phyloP scores from a whole-genome alignment of 2,797 vertebrate species.

The Danio albolineatus region DNA sequence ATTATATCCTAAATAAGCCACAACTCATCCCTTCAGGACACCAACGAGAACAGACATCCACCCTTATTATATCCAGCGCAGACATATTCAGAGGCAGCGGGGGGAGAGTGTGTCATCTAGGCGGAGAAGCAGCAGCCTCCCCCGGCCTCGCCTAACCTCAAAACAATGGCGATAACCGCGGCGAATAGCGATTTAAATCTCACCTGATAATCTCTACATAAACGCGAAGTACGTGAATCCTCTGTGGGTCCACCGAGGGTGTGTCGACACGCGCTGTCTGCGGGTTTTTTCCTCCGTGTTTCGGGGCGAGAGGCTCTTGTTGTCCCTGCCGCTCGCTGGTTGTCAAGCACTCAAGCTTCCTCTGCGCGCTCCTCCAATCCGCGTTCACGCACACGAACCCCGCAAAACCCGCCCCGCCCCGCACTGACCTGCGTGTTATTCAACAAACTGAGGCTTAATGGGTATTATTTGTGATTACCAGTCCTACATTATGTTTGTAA shows the following conservation, averaged over 20 bases:
- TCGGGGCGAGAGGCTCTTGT: conserved; percentile 9
- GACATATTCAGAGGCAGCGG: conserved; percentile 36
- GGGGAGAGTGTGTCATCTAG: conserved; percentile 15
- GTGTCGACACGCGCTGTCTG: conserved; percentile 40
- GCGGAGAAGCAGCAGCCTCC: conserved; percentile 22
- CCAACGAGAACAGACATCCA: conserved; percentile 5
- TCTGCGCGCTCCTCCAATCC: conserved; percentile 61
- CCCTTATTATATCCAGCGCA: neutral
- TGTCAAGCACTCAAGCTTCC: conserved; percentile 66
- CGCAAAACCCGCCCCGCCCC: conserved; percentile 8
- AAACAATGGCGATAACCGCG: conserved; percentile 8
- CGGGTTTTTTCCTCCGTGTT: conserved; percentile 36
- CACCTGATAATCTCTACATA: conserved; percentile 73
- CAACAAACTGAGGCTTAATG: neutral
- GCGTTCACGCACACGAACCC: conserved; percentile 20
- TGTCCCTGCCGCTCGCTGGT: conserved; percentile 63
- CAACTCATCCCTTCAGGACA: neutral
- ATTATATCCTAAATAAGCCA: neutral
- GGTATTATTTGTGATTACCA: conserved; percentile 17
- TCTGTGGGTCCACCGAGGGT: conserved; percentile 22
- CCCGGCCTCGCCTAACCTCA: conserved; percentile 45
- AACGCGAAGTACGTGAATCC: conserved; percentile 64
- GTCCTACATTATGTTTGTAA: conserved; percentile 6
- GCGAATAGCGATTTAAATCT: conserved; percentile 51
- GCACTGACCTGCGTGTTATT: neutral